Evolutionary conservation across 1,140 invertebrate genomes (phyloP), one percentile per base, ranked within the genome.

Genomic region (Stegodyphus mimosarum): DNA sequence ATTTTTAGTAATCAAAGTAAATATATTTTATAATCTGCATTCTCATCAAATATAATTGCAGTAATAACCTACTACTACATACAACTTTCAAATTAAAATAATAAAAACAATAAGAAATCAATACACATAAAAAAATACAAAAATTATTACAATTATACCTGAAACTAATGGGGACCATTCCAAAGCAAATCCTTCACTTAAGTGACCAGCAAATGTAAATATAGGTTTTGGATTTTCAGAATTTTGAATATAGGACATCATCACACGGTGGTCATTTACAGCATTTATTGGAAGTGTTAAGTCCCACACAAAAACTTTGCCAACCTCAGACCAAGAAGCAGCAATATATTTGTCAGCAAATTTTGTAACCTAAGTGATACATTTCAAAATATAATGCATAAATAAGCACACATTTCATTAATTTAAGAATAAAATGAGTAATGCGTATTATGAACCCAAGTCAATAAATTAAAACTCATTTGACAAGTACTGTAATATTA

Each of bases 281-380:
- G 94, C 94, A 89, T 93, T 92, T 9, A 99, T 87, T 86, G 96
- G 94, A 87, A 94, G 92, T 55, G 93, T 94, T 87, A 99, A 92
- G 91, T 99, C 94, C 95, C 96, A 99, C 70, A 99, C 93, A 89
- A 95, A 94, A 6, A 99, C 97, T 88, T 94, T 93, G 0, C 96
- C 96, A 52, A 95, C 90, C 91, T 99, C 97, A 88, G 97, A 98
- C 97, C 97, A 99, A 71, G 94, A 94, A 53, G 97, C 97, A 69
- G 95, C 96, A 87, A 97, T 89, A 6, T 89, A 83, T 55, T 89
- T 90, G 9, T 90, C 89, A 75, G 90, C 90, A 66, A 93, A 84
- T 50, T 84, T 87, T 52, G 90, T 91, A 69, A 89, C 88, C 92
- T 92, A 86, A 53, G 89, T 88, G 69, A 71, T 51, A 78, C 18